These are phyloP conservation scores for Drosophila nigromelanica DNA, from an alignment of 1,140 invertebrate genomes.

Conservation along the genomic window DNA sequence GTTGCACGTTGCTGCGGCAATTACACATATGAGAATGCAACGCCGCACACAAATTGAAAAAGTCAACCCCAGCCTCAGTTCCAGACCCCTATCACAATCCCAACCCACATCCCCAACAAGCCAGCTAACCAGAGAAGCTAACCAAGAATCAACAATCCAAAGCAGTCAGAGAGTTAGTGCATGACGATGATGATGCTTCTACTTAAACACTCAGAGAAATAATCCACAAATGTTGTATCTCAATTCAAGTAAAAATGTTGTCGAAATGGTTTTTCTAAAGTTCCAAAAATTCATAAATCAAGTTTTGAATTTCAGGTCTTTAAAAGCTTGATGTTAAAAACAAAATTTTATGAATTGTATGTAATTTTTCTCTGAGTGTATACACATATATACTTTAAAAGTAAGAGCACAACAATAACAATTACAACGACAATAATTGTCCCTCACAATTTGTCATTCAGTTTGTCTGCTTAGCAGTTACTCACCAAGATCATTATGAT, in stretches of 20 bases:
- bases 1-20: conserved; percentile 47
- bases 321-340: not conserved
- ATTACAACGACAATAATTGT: conserved; percentile 27
- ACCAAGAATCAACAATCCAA: conserved; percentile 34
- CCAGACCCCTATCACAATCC: not conserved
- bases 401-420: conserved; percentile 12
- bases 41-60: conserved; percentile 73
- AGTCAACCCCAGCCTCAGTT: conserved; percentile 48
- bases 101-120: not conserved
- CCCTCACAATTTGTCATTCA: conserved; percentile 59
- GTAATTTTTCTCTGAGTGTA: conserved; percentile 17
- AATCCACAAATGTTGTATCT: not conserved
- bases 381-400: not conserved
- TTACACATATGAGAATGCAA: conserved; percentile 69
- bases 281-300: too few species aligned
- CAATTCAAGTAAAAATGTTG: too few species aligned
- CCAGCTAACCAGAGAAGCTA: conserved; percentile 15
- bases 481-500: conserved; percentile 55
- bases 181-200: conserved; percentile 16
- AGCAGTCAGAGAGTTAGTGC: conserved; percentile 20
- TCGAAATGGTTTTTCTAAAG: too few species aligned
- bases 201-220: conserved; percentile 6
- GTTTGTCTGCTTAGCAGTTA: conserved; percentile 47
- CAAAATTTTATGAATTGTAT: too few species aligned
- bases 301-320: too few species aligned